Base-by-base conservation (phyloP, 2,797 vertebrate genomes). In the Neostethus bicornis region DNA sequence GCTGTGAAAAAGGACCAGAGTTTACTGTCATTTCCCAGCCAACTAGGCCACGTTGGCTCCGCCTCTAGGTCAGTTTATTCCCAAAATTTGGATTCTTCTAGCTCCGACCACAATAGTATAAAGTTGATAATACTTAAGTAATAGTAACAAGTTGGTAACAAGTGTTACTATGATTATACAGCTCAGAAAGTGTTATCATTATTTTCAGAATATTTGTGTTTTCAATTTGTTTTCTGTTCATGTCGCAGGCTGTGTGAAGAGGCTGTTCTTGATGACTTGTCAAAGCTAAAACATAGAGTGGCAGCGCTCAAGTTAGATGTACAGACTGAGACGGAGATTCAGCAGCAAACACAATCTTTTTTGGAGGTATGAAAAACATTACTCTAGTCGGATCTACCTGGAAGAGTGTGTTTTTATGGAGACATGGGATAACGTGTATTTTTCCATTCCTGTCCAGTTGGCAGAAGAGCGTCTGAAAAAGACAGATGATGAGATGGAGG, bases 1-100 rank as follows among this genome's bases (percentile, higher is more conserved):
- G 93, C 89, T 70, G 89, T 92, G 78, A 94, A 94, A 84, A 93
- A 93, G 72, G 90, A 94, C 72, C 89, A 91, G 84, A 88, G 87
- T 77, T 86, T 93, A 73, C 86, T 94, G 56, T 90, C 89, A 38
- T 92, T 94, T 84, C 87, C 90, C 47, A 88, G 89, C 87, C 91
- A 91, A 83, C 84, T 94, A 75, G 85, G 86, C 65, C 93, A 93
- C 46, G 84, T 93, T 66, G 87, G 91, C 79, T 48, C 89, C 51
- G 91, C 92, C 67, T 92, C 90, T 56, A 91, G 93, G 93, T 94
- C 58, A 79, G 89, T 80, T 59, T 76, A 48, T 79, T 70, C 62
- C 60, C 58, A 53, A 82, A 81, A 64, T 45, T 58, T 52, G 20
- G 44, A 77, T 53, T 46, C 45, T 47, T 70, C 70, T 66, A 39